Percentiles rank a stretch among this genome's conserved stretches.
Evolutionary conservation across 2,797 vertebrate species (phyloP).

Genomic region (Chelonia mydas): DNA sequence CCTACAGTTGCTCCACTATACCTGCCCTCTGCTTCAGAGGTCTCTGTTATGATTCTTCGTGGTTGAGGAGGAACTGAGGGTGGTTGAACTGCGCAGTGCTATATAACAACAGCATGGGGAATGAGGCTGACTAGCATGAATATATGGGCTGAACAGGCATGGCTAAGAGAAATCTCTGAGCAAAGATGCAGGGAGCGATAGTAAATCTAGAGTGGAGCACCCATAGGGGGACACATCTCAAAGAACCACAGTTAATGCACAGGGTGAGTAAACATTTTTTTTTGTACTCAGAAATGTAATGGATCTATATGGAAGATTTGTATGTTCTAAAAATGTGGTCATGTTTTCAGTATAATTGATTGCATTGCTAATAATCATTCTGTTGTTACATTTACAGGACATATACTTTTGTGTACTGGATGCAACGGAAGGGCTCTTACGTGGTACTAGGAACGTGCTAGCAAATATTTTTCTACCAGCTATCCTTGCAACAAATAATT

Average conservation of each 20-base stretch:
- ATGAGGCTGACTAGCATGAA: not conserved
- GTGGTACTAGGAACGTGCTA: constrained; percentile 77
- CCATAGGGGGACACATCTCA: not conserved
- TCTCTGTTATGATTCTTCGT: not conserved
- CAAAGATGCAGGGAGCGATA: not conserved
- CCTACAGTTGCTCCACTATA: too few species aligned
- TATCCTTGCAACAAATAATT: constrained; percentile 80
- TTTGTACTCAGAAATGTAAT: not conserved
- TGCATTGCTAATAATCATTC: constrained; percentile 24
- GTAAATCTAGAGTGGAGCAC: not conserved
- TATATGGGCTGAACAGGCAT: not conserved
- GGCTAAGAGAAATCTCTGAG: not conserved
- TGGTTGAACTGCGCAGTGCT: not conserved
- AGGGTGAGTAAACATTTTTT: not conserved
- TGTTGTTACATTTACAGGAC: constrained; percentile 77
- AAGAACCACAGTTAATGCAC: not conserved
- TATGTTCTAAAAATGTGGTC: not conserved
- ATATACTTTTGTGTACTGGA: constrained; percentile 83
- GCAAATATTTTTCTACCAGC: constrained; percentile 80
- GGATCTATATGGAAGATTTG: not conserved
- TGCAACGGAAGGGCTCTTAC: constrained; percentile 82
- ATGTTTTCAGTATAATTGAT: not conserved
- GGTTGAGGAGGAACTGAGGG: not conserved
- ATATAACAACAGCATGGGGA: not conserved
- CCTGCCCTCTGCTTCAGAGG: not conserved